These are phyloP conservation scores for Hetaerina americana DNA, from an alignment of 1,140 invertebrate genomes.

Conservation along the genomic window DNA sequence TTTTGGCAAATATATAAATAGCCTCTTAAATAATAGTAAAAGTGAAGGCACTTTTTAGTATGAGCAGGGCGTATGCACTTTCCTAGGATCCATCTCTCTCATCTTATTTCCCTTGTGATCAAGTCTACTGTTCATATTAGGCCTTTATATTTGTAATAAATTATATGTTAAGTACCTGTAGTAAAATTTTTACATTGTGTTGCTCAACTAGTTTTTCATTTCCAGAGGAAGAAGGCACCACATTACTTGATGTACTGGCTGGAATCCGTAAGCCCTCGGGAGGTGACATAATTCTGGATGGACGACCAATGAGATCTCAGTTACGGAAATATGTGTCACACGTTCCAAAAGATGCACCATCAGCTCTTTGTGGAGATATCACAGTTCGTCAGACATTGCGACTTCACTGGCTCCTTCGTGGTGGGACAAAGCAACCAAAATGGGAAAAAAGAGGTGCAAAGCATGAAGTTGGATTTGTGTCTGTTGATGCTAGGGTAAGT, in stretches of 20 bases:
- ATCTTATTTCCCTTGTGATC: no score
- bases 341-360: slow-evolving; percentile 44
- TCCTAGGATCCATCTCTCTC: no score
- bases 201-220: slow-evolving; percentile 28
- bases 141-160: no score
- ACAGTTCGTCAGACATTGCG: slow-evolving; percentile 68
- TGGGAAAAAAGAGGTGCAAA: background rate
- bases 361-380: slow-evolving; percentile 42
- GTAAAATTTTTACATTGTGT: no score
- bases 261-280: slow-evolving; percentile 50
- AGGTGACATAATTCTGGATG: slow-evolving; percentile 77
- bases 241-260: slow-evolving; percentile 66
- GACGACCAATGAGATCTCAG: slow-evolving; percentile 54
- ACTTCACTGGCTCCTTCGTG: slow-evolving; percentile 61
- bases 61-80: no score
- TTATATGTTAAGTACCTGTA: no score
- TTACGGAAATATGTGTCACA: slow-evolving; percentile 54
- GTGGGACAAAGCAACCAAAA: slow-evolving; percentile 18
- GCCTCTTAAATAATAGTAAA: no score
- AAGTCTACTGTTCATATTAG: no score
- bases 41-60: no score
- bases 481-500: background rate
- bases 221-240: slow-evolving; percentile 58
- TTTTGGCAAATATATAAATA: no score
- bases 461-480: background rate